Conservation (phyloP, 2,113 vertebrate genomes). For the Heterochromis multidens region DNA sequence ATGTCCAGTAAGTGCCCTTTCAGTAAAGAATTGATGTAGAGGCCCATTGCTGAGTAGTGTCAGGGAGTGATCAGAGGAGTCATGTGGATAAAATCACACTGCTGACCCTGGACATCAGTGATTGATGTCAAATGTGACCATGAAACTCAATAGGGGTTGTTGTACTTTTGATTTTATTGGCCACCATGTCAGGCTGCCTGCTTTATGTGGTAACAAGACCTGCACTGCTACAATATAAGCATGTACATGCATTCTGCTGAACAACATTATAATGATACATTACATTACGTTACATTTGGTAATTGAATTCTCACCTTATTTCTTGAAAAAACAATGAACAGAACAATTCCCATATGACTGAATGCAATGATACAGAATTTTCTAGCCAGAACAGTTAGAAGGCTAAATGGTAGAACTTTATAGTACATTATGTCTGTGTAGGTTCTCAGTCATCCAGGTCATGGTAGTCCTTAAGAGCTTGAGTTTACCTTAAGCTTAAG, state of each 20-base stretch:
- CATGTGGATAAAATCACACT: slow-evolving; percentile 58
- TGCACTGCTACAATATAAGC: slow-evolving; percentile 11
- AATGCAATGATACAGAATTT: slow-evolving; percentile 34
- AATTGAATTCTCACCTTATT: slow-evolving; percentile 49
- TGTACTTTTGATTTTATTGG: slow-evolving; percentile 72
- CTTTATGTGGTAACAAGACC: slow-evolving; percentile 44
- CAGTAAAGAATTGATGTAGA: slow-evolving; percentile 69
- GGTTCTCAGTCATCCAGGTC: too few relatives aligned
- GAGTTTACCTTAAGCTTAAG: too few relatives aligned
- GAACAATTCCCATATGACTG: background rate
- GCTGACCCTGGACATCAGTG: slow-evolving; percentile 69
- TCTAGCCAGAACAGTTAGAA: background rate
- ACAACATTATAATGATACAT: slow-evolving; percentile 47
- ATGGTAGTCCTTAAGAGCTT: too few relatives aligned
- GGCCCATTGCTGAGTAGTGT: slow-evolving; percentile 52
- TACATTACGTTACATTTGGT: slow-evolving; percentile 7
- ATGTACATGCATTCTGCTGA: slow-evolving; percentile 20
- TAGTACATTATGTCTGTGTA: too few relatives aligned
- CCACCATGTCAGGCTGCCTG: slow-evolving; percentile 61
- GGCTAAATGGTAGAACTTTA: background rate
- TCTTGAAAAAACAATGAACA: slow-evolving; percentile 57
- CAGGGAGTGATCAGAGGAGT: slow-evolving; percentile 66
- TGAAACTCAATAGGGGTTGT: slow-evolving; percentile 63
- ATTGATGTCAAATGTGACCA: slow-evolving; percentile 68
- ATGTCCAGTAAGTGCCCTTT: slow-evolving; percentile 72